Evolutionary conservation across 2,113 vertebrate species (phyloP), one percentile per base, ranked within the genome.

Genomic region (Pandion haliaetus): DNA sequence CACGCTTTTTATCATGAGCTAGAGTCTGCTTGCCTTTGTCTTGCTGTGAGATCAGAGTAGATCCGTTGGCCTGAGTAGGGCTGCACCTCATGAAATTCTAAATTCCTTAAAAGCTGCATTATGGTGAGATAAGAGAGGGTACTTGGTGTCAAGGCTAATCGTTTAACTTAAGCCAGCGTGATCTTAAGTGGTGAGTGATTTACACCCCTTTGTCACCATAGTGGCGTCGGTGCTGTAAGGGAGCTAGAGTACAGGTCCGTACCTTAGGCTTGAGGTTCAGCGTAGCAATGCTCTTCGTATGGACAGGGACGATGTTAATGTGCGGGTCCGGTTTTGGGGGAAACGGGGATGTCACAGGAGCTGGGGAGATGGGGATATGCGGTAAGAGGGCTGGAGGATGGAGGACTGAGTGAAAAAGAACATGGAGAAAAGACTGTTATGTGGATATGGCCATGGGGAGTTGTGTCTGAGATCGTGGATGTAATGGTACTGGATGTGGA

Each of bases 201-300:
- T 73, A 17, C 40, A 24, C 12, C 14, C 6, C 7, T 34, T 17
- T 14, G 58, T 44, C 83, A 14, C 19, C 9, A 0, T 0, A 10
- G 54, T 3, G 23, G 38, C 25, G 18, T 7, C 17, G 0, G 20
- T 44, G 44, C 36, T 36, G 61, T 12, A 12, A 42, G 32, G 50
- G 72, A 73, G 21, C 45, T 26, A 8, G 45, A 8, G 38, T 3
- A 4, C 12, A 2, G 7, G 5, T 11, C 49, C 28, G 59, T 10
- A 2, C 3, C 1, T 42, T 17, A 5, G 23, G 44, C 17, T 1
- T 17, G 14, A 36, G 40, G 17, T 54, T 45, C n/a, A 5, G 26
- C 6, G 1, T 7, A 6, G 34, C 42, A 31, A 38, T 11, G 0
- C 38, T 13, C 9, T 8, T 47, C 8, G 24, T 11, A 23, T 2